Evolutionary conservation across 2,888 invertebrate species (phyloP), one percentile per base, ranked within the genome.

Genomic region (Dioctria rufipes): DNA sequence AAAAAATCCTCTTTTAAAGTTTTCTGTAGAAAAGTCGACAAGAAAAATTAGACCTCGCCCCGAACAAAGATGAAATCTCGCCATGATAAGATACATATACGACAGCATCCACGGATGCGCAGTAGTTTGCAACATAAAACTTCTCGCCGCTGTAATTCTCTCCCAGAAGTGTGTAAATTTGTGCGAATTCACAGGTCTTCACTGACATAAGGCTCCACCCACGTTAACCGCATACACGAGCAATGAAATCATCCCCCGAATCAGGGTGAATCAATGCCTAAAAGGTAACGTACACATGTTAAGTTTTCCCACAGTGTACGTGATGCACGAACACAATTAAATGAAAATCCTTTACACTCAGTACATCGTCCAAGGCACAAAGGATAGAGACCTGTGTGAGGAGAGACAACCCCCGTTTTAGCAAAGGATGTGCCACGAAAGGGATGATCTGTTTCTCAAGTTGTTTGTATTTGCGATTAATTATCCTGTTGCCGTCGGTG

Each of bases 381-480:
- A 5, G 75, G 61, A 67, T 46, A 67, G 67, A 42, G 46, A 67
- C 67, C 46, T 60, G 58, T 40, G n/a, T 43, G 61, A 75, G 60
- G 51, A 65, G 65, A 80, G 78, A 80, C 82, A 80, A 78, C 80
- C 75, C 82, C 42, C 61, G 42, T 40, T 73, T 43, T 58, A 13
- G 51, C 54, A 77, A 80, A 82, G 82, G 78, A 81, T 81, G 80
- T 80, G 63, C 78, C 58, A 58, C 78, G 73, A 82, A 80, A 80
- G 65, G 82, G 82, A 82, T 82, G 82, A 82, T 82, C 82, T 80
- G 71, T 65, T 82, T 71, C 54, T 80, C 49, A 43, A 78, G 78
- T 78, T 80, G 80, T 73, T 78, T 82, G 82, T 82, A 65, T 82
- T 82, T 61, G 82, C 82, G 78, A 82, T 80, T 80, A 82, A 82